These are phyloP conservation scores for Lasiurus borealis DNA, from an alignment of 2,113 vertebrate species.

Conservation along the genomic window DNA sequence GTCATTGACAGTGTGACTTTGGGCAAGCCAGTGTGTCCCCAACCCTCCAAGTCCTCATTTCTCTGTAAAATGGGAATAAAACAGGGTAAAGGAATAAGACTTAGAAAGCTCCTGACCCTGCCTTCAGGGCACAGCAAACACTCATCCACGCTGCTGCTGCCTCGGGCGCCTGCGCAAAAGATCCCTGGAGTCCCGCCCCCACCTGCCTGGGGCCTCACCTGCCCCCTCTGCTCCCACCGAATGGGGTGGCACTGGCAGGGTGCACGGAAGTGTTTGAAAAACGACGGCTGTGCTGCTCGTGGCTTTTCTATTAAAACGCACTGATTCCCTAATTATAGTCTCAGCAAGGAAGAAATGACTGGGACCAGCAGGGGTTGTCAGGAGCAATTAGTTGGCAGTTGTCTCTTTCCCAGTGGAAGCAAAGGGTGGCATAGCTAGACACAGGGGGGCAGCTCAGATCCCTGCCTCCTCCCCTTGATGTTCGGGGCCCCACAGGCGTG, in stretches of 20 bases:
- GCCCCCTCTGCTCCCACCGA: not conserved
- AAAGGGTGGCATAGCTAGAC: not conserved
- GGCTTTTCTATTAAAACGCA: slow-evolving; percentile 76
- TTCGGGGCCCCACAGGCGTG: not conserved
- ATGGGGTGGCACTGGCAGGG: not conserved
- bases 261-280: slow-evolving; percentile 16
- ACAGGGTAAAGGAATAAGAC: not conserved
- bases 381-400: slow-evolving; percentile 77
- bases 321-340: slow-evolving; percentile 79
- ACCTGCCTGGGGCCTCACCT: fast-evolving
- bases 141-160: fast-evolving
- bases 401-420: slow-evolving; percentile 39
- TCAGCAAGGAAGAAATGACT: slow-evolving; percentile 76
- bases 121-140: not conserved
- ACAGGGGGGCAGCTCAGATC: not conserved
- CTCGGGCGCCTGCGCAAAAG: not conserved
- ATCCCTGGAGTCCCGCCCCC: not conserved
- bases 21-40: not conserved
- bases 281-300: slow-evolving; percentile 1
- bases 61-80: not conserved
- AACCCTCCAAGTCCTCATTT: not conserved
- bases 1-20: not conserved
- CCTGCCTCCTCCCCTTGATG: not conserved
- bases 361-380: slow-evolving; percentile 63
- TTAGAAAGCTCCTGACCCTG: not conserved